Percentiles rank a stretch among this genome's conserved stretches.
phyloP scores from a whole-genome alignment of 1,140 invertebrate species.

The Phymorhynchus buccinoides region DNA sequence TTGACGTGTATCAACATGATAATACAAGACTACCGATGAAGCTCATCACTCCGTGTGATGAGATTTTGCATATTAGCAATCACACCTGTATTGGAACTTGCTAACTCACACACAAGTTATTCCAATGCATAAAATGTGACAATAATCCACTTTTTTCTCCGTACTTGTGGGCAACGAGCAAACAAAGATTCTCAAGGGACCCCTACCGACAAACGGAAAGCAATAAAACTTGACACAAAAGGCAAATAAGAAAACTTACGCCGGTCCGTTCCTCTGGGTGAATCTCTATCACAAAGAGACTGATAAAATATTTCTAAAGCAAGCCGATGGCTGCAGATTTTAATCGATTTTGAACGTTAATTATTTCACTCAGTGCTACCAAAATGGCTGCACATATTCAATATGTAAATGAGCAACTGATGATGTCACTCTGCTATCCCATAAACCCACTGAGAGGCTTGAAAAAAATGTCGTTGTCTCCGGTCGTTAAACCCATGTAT shows the following conservation, averaged over 20 bases:
- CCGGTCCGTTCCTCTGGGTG: conserved; percentile 73
- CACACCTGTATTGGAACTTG: background rate
- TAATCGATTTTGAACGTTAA: conserved; percentile 60
- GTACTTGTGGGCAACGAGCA: conserved; percentile 26
- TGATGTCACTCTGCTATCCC: conserved; percentile 60
- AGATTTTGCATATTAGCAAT: no score
- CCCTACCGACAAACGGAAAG: conserved; percentile 39
- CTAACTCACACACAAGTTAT: no score
- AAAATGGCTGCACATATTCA: conserved; percentile 69
- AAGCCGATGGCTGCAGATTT: conserved; percentile 69
- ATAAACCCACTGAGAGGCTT: conserved; percentile 48
- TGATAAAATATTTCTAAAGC: conserved; percentile 51
- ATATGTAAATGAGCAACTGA: conserved; percentile 59
- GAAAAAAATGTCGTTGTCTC: no score
- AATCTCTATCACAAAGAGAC: conserved; percentile 62
- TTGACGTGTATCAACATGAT: conserved; percentile 24
- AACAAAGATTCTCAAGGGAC: conserved; percentile 44
- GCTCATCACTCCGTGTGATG: no score
- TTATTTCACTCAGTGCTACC: conserved; percentile 59
- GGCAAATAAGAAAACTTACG: conserved; percentile 64
- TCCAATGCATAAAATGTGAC: background rate
- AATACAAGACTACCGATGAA: background rate
- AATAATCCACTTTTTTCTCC: background rate
- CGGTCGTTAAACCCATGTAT: background rate
- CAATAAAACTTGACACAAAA: conserved; percentile 38